Evolutionary conservation across 2,888 invertebrate species (phyloP).

Genomic region (Agrotis exclamationis): DNA sequence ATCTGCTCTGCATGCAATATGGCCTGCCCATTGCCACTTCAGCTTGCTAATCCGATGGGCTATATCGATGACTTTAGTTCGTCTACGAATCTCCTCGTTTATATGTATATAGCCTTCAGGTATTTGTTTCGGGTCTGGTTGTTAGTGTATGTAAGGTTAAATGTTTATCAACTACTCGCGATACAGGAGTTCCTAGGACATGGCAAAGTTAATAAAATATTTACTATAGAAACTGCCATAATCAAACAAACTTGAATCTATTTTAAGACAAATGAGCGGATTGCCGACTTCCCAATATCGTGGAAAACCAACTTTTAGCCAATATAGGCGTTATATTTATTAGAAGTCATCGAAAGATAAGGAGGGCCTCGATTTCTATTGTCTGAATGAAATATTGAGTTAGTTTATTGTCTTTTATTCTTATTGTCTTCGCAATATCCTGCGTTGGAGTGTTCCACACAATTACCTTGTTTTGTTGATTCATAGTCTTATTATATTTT

Average conservation of each 20-base stretch:
- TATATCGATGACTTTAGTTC: too few relatives aligned
- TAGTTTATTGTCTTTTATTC: constrained; percentile 62
- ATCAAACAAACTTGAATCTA: background rate
- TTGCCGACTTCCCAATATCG: constrained; percentile 9
- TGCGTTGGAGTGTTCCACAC: constrained; percentile 53
- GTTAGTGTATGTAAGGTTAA: too few relatives aligned
- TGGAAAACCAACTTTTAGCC: constrained; percentile 38
- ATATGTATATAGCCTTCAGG: too few relatives aligned
- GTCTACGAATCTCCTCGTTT: too few relatives aligned
- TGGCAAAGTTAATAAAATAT: too few relatives aligned
- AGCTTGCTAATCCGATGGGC: too few relatives aligned
- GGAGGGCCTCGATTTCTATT: constrained; percentile 59
- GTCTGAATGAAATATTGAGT: constrained; percentile 62
- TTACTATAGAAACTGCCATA: background rate
- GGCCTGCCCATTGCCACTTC: too few relatives aligned
- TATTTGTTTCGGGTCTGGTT: too few relatives aligned
- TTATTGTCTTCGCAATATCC: constrained; percentile 62
- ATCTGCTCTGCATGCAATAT: too few relatives aligned
- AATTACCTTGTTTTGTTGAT: constrained; percentile 59
- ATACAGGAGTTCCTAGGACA: too few relatives aligned
- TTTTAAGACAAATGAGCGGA: constrained; percentile 1
- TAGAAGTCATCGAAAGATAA: constrained; percentile 56
- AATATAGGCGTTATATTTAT: constrained; percentile 57
- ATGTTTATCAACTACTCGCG: too few relatives aligned
- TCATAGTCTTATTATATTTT: constrained; percentile 63